These are phyloP conservation scores for Elephas maximus DNA, from an alignment of 2,113 vertebrate species.

Conservation along the genomic window DNA sequence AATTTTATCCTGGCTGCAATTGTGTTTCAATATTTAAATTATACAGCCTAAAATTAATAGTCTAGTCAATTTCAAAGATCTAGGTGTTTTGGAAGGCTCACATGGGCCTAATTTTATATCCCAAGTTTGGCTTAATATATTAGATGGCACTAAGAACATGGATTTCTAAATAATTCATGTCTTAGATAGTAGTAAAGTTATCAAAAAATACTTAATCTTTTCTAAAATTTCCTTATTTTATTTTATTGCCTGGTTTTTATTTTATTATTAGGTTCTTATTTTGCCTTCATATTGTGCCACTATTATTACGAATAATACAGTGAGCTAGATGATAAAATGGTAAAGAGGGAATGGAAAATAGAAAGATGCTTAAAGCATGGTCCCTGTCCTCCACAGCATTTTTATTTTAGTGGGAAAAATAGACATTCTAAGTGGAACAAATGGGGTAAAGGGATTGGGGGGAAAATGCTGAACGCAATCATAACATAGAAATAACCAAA, in stretches of 20 bases:
- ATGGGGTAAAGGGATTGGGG: neutral
- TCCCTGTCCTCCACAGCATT: neutral
- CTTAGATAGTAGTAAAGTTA: constrained; percentile 25
- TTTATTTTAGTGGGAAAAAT: neutral
- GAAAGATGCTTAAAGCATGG: neutral
- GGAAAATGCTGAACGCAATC: neutral
- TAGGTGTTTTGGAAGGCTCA: neutral
- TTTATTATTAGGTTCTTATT: constrained; percentile 46
- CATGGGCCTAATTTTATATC: neutral
- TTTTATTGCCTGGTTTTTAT: neutral
- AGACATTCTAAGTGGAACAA: neutral
- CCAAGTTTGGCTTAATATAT: neutral
- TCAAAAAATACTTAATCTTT: constrained; percentile 24
- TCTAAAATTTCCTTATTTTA: neutral
- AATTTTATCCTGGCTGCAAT: neutral
- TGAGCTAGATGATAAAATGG: neutral
- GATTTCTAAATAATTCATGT: constrained; percentile 37
- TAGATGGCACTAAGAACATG: neutral
- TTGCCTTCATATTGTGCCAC: neutral
- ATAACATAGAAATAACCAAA: neutral
- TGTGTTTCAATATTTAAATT: neutral
- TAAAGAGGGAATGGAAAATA: neutral
- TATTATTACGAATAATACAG: neutral
- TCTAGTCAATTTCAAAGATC: constrained; percentile 36
- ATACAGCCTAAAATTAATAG: constrained; percentile 23